These are phyloP conservation scores for Zosterops lateralis DNA, from an alignment of 2,113 vertebrate species.

Conservation along the genomic window DNA sequence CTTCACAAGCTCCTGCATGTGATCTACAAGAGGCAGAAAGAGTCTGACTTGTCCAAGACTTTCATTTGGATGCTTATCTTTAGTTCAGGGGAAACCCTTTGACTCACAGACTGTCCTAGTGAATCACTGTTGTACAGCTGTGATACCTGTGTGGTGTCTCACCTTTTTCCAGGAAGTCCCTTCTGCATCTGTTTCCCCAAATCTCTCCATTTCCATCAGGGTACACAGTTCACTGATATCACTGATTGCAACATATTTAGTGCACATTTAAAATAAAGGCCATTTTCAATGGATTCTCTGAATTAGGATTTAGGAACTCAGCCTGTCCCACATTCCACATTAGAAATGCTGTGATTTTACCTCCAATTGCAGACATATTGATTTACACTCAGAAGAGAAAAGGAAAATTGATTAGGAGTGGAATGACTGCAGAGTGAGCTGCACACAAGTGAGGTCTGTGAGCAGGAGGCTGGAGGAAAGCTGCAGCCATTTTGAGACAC, in stretches of 20 bases:
- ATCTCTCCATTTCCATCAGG: rapidly evolving
- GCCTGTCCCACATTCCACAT: background rate
- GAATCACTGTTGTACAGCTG: background rate
- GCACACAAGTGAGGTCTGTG: rapidly evolving
- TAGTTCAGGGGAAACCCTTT: background rate
- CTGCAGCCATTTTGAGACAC: background rate
- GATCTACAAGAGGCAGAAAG: background rate
- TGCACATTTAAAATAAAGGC: background rate
- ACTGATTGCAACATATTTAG: background rate
- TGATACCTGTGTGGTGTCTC: rapidly evolving
- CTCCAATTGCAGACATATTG: background rate
- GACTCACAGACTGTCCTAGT: background rate
- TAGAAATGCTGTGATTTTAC: conserved; percentile 6
- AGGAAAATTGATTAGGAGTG: background rate
- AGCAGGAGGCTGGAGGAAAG: background rate
- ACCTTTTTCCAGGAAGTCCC: background rate
- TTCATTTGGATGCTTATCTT: background rate
- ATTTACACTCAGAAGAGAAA: background rate
- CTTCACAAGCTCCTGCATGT: background rate
- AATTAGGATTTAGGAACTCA: background rate
- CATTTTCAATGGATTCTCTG: background rate
- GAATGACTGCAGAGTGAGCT: background rate
- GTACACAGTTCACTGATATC: background rate
- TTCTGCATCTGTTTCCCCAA: background rate
- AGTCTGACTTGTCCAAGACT: background rate